Evolutionary conservation across 2,888 invertebrate species (phyloP).

Genomic region (Aleiodes testaceus): DNA sequence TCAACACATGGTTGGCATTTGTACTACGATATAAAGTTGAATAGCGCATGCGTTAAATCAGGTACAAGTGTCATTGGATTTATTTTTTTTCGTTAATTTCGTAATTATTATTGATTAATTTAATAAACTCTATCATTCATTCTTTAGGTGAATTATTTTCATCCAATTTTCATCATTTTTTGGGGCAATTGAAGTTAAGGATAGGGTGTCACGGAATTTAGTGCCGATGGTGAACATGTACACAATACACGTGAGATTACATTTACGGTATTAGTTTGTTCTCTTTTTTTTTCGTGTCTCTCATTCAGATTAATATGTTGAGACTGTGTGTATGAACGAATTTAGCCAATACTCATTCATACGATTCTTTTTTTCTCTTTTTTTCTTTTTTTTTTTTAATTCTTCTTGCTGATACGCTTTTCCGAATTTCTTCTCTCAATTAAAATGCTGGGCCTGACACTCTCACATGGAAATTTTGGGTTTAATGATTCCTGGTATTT

Average conservation of each 20-base stretch:
- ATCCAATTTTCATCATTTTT: too few relatives aligned
- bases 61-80: background rate
- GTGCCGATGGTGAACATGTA: background rate
- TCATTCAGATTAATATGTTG: constrained; percentile 19
- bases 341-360: constrained; percentile 20
- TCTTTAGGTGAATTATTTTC: too few relatives aligned
- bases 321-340: background rate
- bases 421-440: too few relatives aligned
- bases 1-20: constrained; percentile 18
- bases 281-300: background rate
- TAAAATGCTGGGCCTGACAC: too few relatives aligned
- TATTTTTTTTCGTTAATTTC: background rate
- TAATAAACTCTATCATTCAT: too few relatives aligned
- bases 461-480: background rate
- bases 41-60: constrained; percentile 10
- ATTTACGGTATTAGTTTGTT: constrained; percentile 3
- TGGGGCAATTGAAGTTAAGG: too few relatives aligned
- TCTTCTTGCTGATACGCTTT: too few relatives aligned
- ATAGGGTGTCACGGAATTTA: too few relatives aligned
- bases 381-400: background rate
- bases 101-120: too few relatives aligned
- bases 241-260: constrained; percentile 9
- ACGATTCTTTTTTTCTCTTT: background rate
- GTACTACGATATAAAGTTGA: constrained; percentile 22
- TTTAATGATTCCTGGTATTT: background rate